Conservation (phyloP, 64 coral and sea anemone species). For the Pocillopora verrucosa region DNA sequence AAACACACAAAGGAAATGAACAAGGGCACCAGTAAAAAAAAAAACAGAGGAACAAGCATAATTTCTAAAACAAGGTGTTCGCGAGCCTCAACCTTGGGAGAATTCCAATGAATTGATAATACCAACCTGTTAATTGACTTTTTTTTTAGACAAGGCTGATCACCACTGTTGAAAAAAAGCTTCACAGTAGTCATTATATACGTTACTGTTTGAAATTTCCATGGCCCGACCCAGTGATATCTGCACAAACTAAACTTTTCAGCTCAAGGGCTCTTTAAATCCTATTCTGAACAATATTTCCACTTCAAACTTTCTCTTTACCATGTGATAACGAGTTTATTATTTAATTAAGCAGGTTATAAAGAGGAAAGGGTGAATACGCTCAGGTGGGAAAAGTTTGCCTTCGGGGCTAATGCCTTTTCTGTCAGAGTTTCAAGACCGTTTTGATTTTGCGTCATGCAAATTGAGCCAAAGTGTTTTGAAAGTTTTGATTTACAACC, state of each 20-base stretch:
- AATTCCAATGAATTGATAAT: not conserved
- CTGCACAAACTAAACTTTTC: not conserved
- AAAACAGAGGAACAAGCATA: not conserved
- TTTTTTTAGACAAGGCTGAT: not conserved
- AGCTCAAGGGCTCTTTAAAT: not conserved
- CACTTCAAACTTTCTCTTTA: too few relatives aligned
- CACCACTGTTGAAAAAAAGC: not conserved
- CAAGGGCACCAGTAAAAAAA: not conserved
- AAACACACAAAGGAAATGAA: not conserved
- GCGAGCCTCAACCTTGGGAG: not conserved
- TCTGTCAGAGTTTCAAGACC: too few relatives aligned
- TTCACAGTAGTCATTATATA: not conserved
- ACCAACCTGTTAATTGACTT: not conserved
- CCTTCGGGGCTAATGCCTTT: too few relatives aligned
- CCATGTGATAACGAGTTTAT: too few relatives aligned
- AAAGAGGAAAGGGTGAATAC: too few relatives aligned
- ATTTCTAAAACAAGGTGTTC: not conserved
- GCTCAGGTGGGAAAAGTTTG: too few relatives aligned
- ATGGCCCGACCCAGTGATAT: not conserved
- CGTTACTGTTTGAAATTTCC: not conserved
- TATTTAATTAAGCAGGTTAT: too few relatives aligned
- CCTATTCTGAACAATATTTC: too few relatives aligned
- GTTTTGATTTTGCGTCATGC: too few relatives aligned
- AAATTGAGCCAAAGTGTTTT: too few relatives aligned
- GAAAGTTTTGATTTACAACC: too few relatives aligned